Evolutionary conservation across 2,888 invertebrate species (phyloP).

Genomic region (Drosophila antonietae): DNA sequence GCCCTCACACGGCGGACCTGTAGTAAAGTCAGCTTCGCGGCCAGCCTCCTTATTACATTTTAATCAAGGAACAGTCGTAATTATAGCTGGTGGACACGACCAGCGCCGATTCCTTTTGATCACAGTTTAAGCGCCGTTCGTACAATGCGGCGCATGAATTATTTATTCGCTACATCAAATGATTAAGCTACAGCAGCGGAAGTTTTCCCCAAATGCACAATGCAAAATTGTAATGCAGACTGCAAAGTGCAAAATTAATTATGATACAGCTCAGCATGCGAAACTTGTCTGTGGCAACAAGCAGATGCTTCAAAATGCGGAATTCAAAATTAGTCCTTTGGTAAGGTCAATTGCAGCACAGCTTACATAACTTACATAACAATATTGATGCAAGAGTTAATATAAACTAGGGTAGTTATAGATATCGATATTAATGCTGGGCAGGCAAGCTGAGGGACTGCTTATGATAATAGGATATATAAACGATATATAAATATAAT

Average conservation of each 20-base stretch:
- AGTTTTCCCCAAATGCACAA: conserved; percentile 27
- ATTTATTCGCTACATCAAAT: conserved; percentile 41
- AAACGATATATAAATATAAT: too few species aligned
- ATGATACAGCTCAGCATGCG: conserved; percentile 13
- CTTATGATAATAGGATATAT: too few species aligned
- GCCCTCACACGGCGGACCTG: too few species aligned
- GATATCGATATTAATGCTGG: too few species aligned
- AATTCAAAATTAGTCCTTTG: neutral
- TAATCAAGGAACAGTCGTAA: conserved; percentile 51
- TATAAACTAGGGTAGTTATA: too few species aligned
- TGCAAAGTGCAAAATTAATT: conserved; percentile 57
- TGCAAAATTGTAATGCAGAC: conserved; percentile 19
- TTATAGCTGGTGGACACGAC: conserved; percentile 41
- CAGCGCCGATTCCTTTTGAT: conserved; percentile 15
- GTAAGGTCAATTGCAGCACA: neutral
- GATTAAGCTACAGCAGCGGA: conserved; percentile 19
- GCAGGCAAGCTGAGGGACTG: too few species aligned
- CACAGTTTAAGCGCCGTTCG: conserved; percentile 6
- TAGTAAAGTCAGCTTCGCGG: too few species aligned
- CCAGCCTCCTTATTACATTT: conserved; percentile 59
- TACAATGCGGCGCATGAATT: conserved; percentile 52
- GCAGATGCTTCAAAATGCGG: neutral
- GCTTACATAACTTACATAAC: neutral
- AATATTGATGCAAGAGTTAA: neutral
- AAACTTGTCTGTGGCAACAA: conserved; percentile 28